Evolutionary conservation across 2,797 vertebrate genomes (phyloP).

Genomic region (Gallinago stenura): DNA sequence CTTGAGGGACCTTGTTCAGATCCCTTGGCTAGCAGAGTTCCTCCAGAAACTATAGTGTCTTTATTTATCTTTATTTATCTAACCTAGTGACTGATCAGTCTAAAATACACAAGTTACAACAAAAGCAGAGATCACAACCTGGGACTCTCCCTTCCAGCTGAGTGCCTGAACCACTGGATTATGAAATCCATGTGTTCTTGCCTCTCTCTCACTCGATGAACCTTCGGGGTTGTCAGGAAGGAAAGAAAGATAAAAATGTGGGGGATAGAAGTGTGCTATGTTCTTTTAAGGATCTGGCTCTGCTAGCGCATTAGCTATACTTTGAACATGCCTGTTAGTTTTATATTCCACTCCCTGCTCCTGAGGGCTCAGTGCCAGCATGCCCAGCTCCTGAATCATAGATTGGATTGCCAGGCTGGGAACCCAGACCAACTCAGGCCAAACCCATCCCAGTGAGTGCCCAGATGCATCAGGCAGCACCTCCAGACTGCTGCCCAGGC

Average conservation of each 20-base stretch:
- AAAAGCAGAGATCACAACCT: neutral
- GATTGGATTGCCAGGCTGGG: neutral
- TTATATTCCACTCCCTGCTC: neutral
- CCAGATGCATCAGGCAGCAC: neutral
- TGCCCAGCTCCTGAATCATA: neutral
- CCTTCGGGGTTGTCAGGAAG: neutral
- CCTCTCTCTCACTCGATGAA: neutral
- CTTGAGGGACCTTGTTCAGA: neutral
- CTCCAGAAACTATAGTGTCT: neutral
- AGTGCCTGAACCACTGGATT: neutral
- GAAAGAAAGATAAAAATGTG: neutral
- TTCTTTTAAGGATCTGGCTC: neutral
- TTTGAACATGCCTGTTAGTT: neutral
- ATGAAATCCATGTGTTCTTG: neutral
- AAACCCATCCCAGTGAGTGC: neutral
- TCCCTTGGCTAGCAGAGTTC: neutral
- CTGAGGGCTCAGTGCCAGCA: neutral
- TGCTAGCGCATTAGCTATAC: neutral
- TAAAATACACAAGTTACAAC: neutral
- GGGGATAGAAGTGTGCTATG: neutral
- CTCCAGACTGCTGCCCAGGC: neutral
- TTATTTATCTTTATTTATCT: neutral
- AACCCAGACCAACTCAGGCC: neutral
- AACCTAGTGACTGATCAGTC: neutral
- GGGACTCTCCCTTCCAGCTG: neutral